phyloP scores from a whole-genome alignment of 2,888 invertebrate species.

The Formica aserva region DNA sequence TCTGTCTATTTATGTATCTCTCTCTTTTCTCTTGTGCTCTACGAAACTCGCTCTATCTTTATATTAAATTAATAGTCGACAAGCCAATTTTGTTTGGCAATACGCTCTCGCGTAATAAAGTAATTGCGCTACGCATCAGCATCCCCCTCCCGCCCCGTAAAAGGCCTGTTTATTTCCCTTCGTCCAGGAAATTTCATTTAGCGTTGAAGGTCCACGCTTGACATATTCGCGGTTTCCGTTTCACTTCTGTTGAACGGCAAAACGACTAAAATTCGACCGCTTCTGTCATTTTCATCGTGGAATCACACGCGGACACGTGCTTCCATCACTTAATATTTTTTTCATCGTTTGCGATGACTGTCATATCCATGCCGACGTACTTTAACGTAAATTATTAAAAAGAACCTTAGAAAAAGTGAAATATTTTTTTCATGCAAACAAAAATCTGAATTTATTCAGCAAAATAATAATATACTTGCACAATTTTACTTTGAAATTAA shows the following conservation, averaged over 20 bases:
- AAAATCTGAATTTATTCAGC: background rate
- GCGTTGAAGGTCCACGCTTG: background rate
- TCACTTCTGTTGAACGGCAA: background rate
- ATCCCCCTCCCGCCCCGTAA: background rate
- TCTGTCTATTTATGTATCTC: background rate
- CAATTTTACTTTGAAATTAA: background rate
- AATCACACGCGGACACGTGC: background rate
- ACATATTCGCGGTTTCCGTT: conserved; percentile 22
- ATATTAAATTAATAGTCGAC: conserved; percentile 67
- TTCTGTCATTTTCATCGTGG: background rate
- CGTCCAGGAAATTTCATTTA: conserved; percentile 56
- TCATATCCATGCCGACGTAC: background rate
- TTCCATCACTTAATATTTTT: background rate
- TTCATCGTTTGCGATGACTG: background rate
- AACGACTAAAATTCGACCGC: conserved; percentile 11
- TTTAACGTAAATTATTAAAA: background rate
- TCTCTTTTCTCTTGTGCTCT: conserved; percentile 5
- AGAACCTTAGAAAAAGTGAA: background rate
- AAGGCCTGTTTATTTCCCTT: conserved; percentile 6
- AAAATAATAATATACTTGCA: background rate
- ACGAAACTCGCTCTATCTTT: conserved; percentile 24
- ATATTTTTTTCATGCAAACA: background rate
- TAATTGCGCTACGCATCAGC: conserved; percentile 44
- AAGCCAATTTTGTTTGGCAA: conserved; percentile 55
- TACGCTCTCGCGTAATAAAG: conserved; percentile 54